phyloP scores from a whole-genome alignment of 1,140 invertebrate species.

The Pogonomyrmex californicus region DNA sequence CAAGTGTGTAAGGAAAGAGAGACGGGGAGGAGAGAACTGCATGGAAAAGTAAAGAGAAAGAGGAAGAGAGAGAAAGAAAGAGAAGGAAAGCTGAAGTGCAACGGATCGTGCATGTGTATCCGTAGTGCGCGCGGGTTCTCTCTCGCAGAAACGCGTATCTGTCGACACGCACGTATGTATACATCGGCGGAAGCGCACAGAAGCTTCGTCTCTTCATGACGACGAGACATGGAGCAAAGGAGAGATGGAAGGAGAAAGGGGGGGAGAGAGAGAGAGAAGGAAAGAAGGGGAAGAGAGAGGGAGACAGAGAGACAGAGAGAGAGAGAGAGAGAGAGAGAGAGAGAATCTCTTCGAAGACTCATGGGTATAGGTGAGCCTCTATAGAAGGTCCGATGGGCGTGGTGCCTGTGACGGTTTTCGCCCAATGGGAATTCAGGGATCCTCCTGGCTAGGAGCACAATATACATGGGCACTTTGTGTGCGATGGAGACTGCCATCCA shows the following conservation, averaged over 20 bases:
- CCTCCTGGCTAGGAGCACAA: constrained; percentile 84
- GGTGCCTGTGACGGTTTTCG: constrained; percentile 84
- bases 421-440: constrained; percentile 84
- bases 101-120: constrained; percentile 66
- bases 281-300: constrained; percentile 14
- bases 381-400: constrained; percentile 84
- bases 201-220: constrained; percentile 62
- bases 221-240: constrained; percentile 51
- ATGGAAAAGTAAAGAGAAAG: constrained; percentile 64
- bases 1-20: constrained; percentile 46
- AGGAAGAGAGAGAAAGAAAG: constrained; percentile 53
- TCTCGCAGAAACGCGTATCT: constrained; percentile 18
- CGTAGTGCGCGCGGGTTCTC: background rate
- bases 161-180: constrained; percentile 34
- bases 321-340: constrained; percentile 59
- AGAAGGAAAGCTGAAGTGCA: constrained; percentile 41
- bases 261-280: background rate
- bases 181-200: constrained; percentile 42
- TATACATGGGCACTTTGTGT: constrained; percentile 81
- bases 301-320: constrained; percentile 43
- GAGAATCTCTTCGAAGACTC: constrained; percentile 73
- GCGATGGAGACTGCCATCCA: constrained; percentile 75
- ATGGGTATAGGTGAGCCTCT: constrained; percentile 82
- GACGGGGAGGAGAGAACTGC: constrained; percentile 30
- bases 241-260: background rate